These are phyloP conservation scores for Argyra leucocephala DNA, from an alignment of 2,888 invertebrate species.

Conservation along the genomic window DNA sequence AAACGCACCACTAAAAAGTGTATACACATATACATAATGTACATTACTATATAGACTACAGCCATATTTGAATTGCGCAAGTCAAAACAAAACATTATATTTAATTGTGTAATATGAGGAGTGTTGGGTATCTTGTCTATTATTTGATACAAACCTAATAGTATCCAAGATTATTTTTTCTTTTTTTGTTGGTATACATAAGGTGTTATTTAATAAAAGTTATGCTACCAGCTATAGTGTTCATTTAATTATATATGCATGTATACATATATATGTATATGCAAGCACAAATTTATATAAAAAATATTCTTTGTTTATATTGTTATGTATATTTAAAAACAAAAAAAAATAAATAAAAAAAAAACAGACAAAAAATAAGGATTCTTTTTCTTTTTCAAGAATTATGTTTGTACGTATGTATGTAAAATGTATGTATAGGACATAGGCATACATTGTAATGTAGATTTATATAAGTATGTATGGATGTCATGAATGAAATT, in stretches of 20 bases:
- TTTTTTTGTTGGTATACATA: background rate
- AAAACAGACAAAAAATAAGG: too few relatives aligned
- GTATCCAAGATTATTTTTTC: background rate
- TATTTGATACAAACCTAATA: background rate
- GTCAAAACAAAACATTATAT: background rate
- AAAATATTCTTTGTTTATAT: too few relatives aligned
- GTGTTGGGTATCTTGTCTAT: background rate
- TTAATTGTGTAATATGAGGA: background rate
- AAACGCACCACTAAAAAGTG: background rate
- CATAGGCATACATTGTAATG: too few relatives aligned
- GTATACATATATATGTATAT: too few relatives aligned
- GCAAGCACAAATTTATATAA: too few relatives aligned
- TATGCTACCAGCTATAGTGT: background rate
- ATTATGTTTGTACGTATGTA: background rate
- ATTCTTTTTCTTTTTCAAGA: background rate
- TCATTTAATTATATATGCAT: background rate
- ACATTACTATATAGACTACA: too few relatives aligned
- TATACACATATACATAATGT: too few relatives aligned
- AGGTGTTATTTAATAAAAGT: background rate
- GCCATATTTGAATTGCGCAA: background rate
- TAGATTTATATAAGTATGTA: background rate
- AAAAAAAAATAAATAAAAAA: too few relatives aligned
- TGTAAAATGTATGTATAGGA: background rate
- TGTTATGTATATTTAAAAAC: too few relatives aligned
- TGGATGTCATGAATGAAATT: slow-evolving; percentile 4